phyloP scores from a whole-genome alignment of 1,140 invertebrate genomes.

The Pemphigus obesinymphae region DNA sequence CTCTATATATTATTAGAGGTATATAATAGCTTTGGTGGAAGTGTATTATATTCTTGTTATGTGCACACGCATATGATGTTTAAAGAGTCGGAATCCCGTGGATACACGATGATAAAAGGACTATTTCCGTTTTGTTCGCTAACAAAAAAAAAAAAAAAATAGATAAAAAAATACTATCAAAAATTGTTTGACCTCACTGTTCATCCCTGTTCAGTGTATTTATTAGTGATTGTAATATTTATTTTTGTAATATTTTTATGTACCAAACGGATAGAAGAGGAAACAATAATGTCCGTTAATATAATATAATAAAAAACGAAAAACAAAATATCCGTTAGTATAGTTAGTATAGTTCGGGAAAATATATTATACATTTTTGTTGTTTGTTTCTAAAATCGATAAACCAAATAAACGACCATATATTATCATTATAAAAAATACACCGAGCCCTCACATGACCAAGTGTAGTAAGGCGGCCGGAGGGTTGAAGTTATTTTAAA shows the following conservation, averaged over 20 bases:
- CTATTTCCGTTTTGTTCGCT: not conserved
- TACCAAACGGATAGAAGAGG: too few relatives aligned
- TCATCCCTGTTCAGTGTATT: not conserved
- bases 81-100: not conserved
- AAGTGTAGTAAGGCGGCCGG: too few relatives aligned
- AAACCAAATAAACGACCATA: not conserved
- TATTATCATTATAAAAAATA: not conserved
- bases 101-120: not conserved
- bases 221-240: not conserved
- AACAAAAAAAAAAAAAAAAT: not conserved
- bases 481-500: too few relatives aligned
- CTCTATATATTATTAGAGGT: too few relatives aligned
- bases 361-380: too few relatives aligned
- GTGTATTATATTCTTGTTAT: too few relatives aligned
- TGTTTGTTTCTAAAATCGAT: too few relatives aligned
- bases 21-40: not conserved
- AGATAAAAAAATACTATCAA: not conserved
- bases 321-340: too few relatives aligned
- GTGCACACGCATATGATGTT: not conserved
- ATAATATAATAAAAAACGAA: too few relatives aligned
- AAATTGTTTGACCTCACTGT: not conserved
- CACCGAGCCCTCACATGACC: too few relatives aligned
- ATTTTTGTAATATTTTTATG: not conserved
- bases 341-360: too few relatives aligned
- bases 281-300: too few relatives aligned